Evolutionary conservation across 1,140 invertebrate genomes (phyloP).

Genomic region (Apolygus lucorum): DNA sequence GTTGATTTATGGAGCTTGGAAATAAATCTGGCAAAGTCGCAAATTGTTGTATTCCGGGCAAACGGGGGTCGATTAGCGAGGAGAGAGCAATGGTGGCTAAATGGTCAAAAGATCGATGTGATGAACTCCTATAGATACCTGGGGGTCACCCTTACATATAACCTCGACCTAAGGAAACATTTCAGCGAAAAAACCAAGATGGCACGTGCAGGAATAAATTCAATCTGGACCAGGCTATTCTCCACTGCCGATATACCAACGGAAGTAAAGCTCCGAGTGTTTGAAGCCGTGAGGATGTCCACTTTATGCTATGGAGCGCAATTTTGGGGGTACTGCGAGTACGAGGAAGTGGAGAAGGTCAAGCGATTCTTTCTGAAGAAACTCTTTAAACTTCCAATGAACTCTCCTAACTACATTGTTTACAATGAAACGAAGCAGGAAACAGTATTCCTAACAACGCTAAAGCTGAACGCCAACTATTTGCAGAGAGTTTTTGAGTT

Average conservation of each 20-base stretch:
- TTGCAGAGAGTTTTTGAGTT: background rate
- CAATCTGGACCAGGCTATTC: background rate
- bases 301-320: background rate
- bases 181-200: background rate
- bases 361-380: background rate
- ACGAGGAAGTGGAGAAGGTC: background rate
- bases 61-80: background rate
- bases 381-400: background rate
- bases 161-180: background rate
- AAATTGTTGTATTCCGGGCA: no score
- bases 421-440: background rate
- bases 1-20: background rate
- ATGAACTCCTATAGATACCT: background rate
- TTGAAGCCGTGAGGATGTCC: background rate
- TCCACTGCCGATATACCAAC: background rate
- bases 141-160: background rate
- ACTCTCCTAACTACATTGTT: background rate
- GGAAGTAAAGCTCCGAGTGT: background rate
- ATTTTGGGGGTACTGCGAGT: background rate
- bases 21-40: no score
- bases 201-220: background rate
- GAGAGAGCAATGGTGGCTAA: background rate
- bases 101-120: background rate
- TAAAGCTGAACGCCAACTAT: background rate
- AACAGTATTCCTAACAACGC: background rate